Conservation (phyloP, 2,797 vertebrate genomes). For the Catamblyrhynchus diadema region DNA sequence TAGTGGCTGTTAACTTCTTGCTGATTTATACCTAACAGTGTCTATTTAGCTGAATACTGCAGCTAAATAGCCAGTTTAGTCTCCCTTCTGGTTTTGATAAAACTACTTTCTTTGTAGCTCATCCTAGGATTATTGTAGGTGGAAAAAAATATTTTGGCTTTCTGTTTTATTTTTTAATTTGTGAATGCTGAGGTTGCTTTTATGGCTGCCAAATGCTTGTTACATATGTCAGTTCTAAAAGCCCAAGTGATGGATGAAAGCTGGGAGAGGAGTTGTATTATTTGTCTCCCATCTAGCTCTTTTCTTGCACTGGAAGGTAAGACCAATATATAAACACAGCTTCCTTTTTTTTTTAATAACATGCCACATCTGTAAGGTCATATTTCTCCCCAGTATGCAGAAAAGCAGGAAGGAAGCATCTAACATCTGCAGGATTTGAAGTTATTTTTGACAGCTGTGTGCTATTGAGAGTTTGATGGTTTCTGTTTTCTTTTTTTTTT, state of each 20-base stretch:
- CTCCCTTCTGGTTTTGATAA: conserved; percentile 44
- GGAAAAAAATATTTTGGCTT: conserved; percentile 43
- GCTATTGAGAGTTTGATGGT: not conserved
- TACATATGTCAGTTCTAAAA: conserved; percentile 36
- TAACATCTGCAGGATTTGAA: conserved; percentile 44
- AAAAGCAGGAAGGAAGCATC: conserved; percentile 44
- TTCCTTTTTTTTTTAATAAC: not conserved
- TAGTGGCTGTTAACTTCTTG: not conserved
- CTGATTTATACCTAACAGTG: not conserved
- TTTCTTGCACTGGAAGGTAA: conserved; percentile 44
- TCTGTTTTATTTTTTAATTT: conserved; percentile 53
- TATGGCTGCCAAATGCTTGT: conserved; percentile 49
- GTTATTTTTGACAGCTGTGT: conserved; percentile 31
- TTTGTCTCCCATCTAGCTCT: conserved; percentile 16
- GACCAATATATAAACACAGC: not conserved
- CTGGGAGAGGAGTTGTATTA: not conserved
- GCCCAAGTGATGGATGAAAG: conserved; percentile 8
- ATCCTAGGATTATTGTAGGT: conserved; percentile 33
- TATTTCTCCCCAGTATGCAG: conserved; percentile 24
- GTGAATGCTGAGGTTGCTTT: conserved; percentile 41
- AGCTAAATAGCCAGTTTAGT: conserved; percentile 8
- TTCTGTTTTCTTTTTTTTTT: not conserved
- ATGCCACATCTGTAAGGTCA: conserved; percentile 28
- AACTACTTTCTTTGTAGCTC: not conserved
- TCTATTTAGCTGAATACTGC: conserved; percentile 1